phyloP scores from a whole-genome alignment of 2,888 invertebrate genomes.

The Miltochrista miniata region DNA sequence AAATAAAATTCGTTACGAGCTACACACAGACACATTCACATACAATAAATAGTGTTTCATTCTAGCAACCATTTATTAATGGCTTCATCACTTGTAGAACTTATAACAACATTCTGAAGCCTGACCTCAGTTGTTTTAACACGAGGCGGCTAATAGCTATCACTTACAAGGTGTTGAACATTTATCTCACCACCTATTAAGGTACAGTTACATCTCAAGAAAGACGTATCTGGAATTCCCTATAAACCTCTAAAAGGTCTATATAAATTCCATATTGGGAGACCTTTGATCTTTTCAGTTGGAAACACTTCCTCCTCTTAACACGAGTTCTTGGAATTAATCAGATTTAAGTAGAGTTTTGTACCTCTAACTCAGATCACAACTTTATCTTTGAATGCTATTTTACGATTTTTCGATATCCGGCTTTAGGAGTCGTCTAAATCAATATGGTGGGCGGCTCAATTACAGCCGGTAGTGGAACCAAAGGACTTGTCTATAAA shows the following conservation, averaged over 20 bases:
- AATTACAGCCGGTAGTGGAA: background rate
- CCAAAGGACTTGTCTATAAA: no score
- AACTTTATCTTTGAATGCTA: background rate
- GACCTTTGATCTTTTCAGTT: background rate
- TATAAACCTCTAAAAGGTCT: background rate
- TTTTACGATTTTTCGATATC: background rate
- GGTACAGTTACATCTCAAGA: background rate
- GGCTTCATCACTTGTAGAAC: no score
- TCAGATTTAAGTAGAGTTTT: background rate
- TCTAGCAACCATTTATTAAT: no score
- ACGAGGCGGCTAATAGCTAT: background rate
- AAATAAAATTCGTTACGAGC: no score
- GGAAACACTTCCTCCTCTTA: background rate
- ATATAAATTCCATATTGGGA: slow-evolving; percentile 2
- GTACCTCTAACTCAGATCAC: no score
- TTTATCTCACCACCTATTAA: background rate
- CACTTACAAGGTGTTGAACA: background rate
- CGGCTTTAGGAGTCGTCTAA: background rate
- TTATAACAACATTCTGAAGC: background rate
- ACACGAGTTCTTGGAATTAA: background rate
- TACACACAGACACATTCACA: no score
- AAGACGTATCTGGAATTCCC: background rate
- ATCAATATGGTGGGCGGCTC: background rate
- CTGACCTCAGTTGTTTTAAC: background rate
- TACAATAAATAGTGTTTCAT: no score